A percentile compares a stretch with the other conserved stretches of the same genome.
Conservation (phyloP, 2,797 vertebrate species). For the Mionectes olivaceus region DNA sequence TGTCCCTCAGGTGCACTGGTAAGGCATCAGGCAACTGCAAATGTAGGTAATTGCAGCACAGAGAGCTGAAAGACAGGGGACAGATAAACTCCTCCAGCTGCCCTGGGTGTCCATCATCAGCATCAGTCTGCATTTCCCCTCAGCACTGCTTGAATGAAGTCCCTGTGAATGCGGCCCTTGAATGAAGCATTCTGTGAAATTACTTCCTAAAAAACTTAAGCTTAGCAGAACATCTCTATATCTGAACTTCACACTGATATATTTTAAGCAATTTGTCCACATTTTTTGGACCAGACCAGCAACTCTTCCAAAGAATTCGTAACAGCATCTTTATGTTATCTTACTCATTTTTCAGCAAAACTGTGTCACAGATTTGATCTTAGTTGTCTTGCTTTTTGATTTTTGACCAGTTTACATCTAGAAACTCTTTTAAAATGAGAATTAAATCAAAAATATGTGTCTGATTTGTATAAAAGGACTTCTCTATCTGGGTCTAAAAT, state of each 20-base stretch:
- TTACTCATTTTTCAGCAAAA: background rate
- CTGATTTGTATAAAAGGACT: background rate
- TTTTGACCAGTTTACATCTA: background rate
- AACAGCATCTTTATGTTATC: background rate
- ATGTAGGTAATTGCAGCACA: background rate
- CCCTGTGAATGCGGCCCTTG: too few relatives aligned
- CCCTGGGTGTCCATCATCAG: background rate
- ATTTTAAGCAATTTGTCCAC: background rate
- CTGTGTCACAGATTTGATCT: fast-evolving
- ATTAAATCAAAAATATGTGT: background rate
- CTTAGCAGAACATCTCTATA: background rate
- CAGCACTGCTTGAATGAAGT: background rate
- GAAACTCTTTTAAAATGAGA: background rate
- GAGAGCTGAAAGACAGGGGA: background rate
- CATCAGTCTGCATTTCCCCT: background rate
- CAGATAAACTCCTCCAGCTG: background rate
- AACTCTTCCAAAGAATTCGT: background rate
- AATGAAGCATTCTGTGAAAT: background rate
- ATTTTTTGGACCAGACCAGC: background rate
- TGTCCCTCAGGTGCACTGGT: background rate
- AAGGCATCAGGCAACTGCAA: background rate
- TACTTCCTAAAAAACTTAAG: background rate
- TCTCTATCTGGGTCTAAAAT: background rate
- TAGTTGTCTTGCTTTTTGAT: background rate
- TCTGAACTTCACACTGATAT: background rate